Percentiles rank a stretch among this genome's conserved stretches.
These are phyloP conservation scores for Acanthosepion esculentum DNA, from an alignment of 2,888 invertebrate genomes.

Conservation along the genomic window DNA sequence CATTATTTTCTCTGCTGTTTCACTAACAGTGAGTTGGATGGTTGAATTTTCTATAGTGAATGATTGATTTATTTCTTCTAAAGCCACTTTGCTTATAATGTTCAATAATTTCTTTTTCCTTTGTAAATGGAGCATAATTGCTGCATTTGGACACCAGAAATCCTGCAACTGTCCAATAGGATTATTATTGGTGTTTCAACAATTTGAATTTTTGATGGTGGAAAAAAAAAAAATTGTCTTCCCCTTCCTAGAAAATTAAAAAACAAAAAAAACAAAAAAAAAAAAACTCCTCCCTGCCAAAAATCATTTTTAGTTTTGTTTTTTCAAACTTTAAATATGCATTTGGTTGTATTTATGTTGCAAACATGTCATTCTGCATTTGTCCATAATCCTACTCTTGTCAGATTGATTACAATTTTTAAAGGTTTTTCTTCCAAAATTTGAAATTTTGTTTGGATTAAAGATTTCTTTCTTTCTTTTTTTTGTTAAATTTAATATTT, in stretches of 20 bases:
- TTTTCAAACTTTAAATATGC: not conserved
- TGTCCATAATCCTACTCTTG: not conserved
- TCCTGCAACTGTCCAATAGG: constrained; percentile 15
- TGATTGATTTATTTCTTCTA: not conserved
- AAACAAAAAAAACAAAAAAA: too few relatives aligned
- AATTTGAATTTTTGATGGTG: not conserved
- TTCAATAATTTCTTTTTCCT: not conserved
- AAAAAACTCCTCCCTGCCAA: not conserved
- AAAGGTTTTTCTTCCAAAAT: not conserved
- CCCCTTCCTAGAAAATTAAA: not conserved
- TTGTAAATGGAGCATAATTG: not conserved
- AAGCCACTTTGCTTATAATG: not conserved
- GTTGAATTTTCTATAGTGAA: not conserved
- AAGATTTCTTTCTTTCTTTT: not conserved
- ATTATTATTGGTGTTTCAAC: not conserved
- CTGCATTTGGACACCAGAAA: not conserved
- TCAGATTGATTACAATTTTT: not conserved
- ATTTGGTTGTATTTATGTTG: not conserved
- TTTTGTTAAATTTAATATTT: constrained; percentile 17
- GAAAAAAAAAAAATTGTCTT: not conserved
- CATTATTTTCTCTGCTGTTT: not conserved
- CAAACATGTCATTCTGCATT: not conserved
- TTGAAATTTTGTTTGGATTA: not conserved
- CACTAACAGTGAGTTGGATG: not conserved
- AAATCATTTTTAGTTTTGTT: not conserved